Evolutionary conservation across 2,888 invertebrate genomes (phyloP), one percentile per base, ranked within the genome.

Genomic region (Hirudinaria manillensis): DNA sequence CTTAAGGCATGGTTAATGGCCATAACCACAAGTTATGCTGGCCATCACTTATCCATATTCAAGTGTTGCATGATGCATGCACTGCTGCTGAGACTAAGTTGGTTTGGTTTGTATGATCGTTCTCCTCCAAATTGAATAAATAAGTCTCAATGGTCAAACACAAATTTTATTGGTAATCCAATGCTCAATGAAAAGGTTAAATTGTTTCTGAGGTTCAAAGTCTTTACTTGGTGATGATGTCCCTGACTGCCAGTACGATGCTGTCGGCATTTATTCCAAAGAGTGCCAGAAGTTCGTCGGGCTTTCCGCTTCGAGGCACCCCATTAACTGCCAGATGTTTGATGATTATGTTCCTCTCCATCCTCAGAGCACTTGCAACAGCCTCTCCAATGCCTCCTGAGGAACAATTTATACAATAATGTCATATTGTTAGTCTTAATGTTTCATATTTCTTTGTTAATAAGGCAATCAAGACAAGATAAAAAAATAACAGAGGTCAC

Each of bases 331-430:
- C 93, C 79, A 98, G 85, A 83, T 91, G 91, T 82, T 90, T 90
- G 75, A 94, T 90, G 1, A 90, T 82, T 72, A 92, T 88, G 83
- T 90, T 89, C 2, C 89, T 89, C 81, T 91, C 89, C 80, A 89
- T 86, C 1, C 92, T 89, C 76, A 95, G 88, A 10, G 92, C 93
- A 0, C 91, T 90, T 21, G 91, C 85, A 13, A 98, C 97, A 27
- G 98, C 96, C 85, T 99, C 98, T 77, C 99, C 99, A 75, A 99
- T 84, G 73, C 99, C 99, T 78, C 99, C 93, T 90, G 84, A 77
- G 45, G 6, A 45, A 45, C 45, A 45, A 66, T 72, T 36, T 10
- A 29, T n/a, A 56, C 32, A 51, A 56, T 67, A 71, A 68, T 53
- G 72, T 51, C 10, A 67, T 29, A 19, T 27, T 6, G 4, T 45